Evolutionary conservation across 30 jellyfish, hydroid and myxozoan genomes (phyloP).

Genomic region (Chrysaora quinquecirrha): DNA sequence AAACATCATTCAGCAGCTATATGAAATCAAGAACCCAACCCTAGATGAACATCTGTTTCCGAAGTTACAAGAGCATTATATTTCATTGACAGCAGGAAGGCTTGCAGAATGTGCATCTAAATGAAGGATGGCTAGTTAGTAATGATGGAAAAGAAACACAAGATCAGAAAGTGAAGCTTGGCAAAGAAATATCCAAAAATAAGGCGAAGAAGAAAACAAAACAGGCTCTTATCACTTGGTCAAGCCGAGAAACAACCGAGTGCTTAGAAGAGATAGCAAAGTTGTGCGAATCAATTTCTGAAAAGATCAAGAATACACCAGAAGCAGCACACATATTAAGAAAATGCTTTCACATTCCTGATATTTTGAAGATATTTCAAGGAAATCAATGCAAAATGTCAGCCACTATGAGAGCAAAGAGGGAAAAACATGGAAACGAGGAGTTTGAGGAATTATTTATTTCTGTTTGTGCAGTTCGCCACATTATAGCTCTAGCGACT

Average conservation of each 20-base stretch:
- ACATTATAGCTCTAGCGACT: background rate
- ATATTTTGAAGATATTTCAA: too few relatives aligned
- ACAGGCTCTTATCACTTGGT: background rate
- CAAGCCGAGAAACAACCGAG: background rate
- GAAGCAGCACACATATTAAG: too few relatives aligned
- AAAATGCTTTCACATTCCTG: too few relatives aligned
- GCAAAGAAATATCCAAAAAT: background rate
- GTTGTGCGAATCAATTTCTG: background rate
- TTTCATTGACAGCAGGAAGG: background rate
- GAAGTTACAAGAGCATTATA: background rate
- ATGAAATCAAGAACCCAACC: background rate
- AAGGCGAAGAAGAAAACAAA: too few relatives aligned
- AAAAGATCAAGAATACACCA: background rate
- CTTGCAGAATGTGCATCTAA: background rate
- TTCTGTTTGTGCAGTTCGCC: too few relatives aligned
- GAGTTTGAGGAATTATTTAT: too few relatives aligned
- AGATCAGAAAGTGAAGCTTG: background rate
- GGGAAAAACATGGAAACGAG: too few relatives aligned
- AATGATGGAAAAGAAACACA: background rate
- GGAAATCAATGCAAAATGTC: too few relatives aligned
- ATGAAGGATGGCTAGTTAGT: constrained; percentile 7
- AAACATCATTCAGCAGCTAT: background rate
- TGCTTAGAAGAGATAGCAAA: background rate
- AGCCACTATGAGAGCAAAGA: too few relatives aligned
- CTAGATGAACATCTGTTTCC: background rate